Evolutionary conservation across 2,888 invertebrate genomes (phyloP).

Genomic region (Tenthredo scrophulariae): DNA sequence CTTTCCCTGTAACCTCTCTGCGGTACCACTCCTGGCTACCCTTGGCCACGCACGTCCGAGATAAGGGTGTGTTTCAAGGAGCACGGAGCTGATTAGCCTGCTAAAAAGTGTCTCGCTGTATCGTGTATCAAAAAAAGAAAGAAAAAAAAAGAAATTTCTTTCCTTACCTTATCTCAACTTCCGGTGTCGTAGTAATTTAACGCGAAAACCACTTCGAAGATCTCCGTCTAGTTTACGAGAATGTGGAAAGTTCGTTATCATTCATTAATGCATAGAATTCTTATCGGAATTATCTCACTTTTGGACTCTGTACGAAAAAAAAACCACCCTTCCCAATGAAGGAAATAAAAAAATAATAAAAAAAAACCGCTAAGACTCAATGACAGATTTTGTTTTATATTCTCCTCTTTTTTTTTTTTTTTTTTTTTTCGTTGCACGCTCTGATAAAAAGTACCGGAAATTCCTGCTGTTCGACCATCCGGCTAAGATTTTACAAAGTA

Average conservation of each 20-base stretch:
- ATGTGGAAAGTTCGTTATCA: not conserved
- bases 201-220: not conserved
- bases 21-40: slow-evolving; percentile 10
- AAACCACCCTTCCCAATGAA: not conserved
- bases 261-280: not conserved
- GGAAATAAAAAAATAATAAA: too few relatives aligned
- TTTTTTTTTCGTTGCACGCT: not conserved
- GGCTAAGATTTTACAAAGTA: not conserved
- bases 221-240: not conserved
- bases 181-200: not conserved
- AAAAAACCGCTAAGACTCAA: not conserved
- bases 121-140: not conserved
- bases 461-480: not conserved
- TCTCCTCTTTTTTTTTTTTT: not conserved
- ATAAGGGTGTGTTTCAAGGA: slow-evolving; percentile 39
- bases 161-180: not conserved
- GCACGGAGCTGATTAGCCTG: not conserved
- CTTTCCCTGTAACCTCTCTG: not conserved
- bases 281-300: not conserved
- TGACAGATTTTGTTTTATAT: not conserved
- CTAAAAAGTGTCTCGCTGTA: not conserved
- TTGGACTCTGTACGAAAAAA: not conserved
- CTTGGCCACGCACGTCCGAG: slow-evolving; percentile 45
- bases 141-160: not conserved
- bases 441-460: not conserved